Evolutionary conservation across 2,797 vertebrate species (phyloP).

Genomic region (Naso thynnoides): DNA sequence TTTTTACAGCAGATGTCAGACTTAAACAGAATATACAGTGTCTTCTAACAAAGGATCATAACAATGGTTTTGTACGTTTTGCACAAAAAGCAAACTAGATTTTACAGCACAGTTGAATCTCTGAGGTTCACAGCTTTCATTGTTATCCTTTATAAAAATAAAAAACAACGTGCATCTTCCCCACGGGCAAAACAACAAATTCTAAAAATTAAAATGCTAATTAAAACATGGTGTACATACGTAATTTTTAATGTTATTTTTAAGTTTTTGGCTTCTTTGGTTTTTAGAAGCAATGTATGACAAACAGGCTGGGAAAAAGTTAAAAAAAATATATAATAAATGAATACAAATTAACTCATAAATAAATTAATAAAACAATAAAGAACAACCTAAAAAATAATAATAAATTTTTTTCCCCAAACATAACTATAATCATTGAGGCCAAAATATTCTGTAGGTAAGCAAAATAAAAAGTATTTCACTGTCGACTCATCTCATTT

Average conservation of each 20-base stretch:
- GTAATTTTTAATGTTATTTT: neutral
- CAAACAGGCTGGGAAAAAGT: neutral
- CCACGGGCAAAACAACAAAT: neutral
- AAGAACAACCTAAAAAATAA: neutral
- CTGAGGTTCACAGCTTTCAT: neutral
- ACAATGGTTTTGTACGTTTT: slow-evolving; percentile 21
- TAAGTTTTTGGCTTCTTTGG: neutral
- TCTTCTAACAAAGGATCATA: neutral
- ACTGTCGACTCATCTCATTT: neutral
- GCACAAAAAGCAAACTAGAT: neutral
- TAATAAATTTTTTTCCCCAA: too few relatives aligned
- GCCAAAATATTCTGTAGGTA: too few relatives aligned
- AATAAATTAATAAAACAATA: neutral
- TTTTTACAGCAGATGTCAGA: neutral
- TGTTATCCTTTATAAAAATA: neutral
- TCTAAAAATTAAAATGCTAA: neutral
- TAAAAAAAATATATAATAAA: neutral
- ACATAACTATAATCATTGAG: too few relatives aligned
- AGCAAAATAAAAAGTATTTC: neutral
- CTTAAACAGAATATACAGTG: neutral
- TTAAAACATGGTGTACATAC: neutral
- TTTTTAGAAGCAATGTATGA: neutral
- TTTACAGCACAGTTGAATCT: neutral
- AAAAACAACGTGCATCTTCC: neutral
- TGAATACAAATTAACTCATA: neutral